A percentile compares a stretch with the other conserved stretches of the same genome.
These are phyloP conservation scores for Cotesia chilonis DNA, from an alignment of 1,140 invertebrate genomes.

Conservation along the genomic window DNA sequence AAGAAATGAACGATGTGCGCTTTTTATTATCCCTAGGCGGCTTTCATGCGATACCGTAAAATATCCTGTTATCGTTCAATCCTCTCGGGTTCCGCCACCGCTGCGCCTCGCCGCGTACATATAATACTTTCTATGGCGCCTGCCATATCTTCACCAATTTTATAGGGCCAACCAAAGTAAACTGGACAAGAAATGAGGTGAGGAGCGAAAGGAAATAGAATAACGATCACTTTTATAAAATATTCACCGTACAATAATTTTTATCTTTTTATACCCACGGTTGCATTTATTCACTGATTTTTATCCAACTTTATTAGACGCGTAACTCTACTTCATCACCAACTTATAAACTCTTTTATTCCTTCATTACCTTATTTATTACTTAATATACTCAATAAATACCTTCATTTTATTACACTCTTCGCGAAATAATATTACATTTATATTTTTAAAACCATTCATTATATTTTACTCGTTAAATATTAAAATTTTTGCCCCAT, in stretches of 20 bases:
- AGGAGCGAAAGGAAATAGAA: conserved; percentile 11
- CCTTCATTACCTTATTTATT: too few relatives aligned
- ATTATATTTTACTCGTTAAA: too few relatives aligned
- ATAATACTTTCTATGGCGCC: conserved; percentile 13
- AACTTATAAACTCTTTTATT: too few relatives aligned
- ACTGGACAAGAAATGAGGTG: conserved; percentile 15
- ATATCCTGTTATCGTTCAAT: conserved; percentile 26
- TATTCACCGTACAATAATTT: conserved; percentile 7
- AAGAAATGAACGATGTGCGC: conserved; percentile 19
- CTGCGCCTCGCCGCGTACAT: neutral
- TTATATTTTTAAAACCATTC: too few relatives aligned
- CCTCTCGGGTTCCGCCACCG: neutral
- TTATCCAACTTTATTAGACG: too few relatives aligned
- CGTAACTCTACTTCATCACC: too few relatives aligned
- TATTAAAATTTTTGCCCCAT: too few relatives aligned
- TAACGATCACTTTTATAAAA: conserved; percentile 11
- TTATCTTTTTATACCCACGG: neutral
- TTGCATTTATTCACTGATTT: neutral
- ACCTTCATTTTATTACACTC: too few relatives aligned
- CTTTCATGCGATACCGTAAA: conserved; percentile 30
- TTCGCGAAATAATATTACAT: too few relatives aligned
- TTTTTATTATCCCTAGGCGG: conserved; percentile 31
- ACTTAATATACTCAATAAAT: too few relatives aligned
- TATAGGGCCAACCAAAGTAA: neutral
- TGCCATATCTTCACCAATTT: conserved; percentile 11